These are phyloP conservation scores for Podarcis raffonei DNA, from an alignment of 2,113 vertebrate species.

Conservation along the genomic window DNA sequence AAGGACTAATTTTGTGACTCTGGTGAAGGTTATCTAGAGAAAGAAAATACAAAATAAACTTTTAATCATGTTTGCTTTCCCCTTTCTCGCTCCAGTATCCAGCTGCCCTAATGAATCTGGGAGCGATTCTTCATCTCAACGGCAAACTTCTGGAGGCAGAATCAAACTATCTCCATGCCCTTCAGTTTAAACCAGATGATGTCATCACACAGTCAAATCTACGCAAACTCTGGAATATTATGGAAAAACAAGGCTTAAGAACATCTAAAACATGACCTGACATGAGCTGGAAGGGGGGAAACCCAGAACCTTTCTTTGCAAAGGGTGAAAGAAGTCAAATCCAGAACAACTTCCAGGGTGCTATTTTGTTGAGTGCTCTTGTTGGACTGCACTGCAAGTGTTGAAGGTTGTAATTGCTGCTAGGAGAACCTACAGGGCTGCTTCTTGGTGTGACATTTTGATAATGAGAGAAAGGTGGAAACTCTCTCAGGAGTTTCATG, in stretches of 20 bases:
- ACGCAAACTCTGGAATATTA: constrained; percentile 98
- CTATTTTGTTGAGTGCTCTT: constrained; percentile 40
- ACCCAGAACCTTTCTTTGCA: background rate
- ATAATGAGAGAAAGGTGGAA: constrained; percentile 58
- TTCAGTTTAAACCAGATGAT: constrained; percentile 95
- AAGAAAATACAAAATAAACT: constrained; percentile 33
- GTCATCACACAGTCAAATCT: constrained; percentile 97
- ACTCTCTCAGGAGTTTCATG: constrained; percentile 50
- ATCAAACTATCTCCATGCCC: constrained; percentile 94
- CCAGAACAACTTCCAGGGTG: constrained; percentile 47
- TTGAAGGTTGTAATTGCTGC: constrained; percentile 62
- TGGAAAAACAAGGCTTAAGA: constrained; percentile 97
- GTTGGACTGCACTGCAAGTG: constrained; percentile 43
- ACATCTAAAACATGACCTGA: constrained; percentile 85
- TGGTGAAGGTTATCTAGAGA: constrained; percentile 47
- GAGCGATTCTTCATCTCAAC: constrained; percentile 98
- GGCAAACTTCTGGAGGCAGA: constrained; percentile 93
- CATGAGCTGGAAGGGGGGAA: background rate
- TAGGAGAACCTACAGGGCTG: constrained; percentile 55
- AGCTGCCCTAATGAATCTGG: constrained; percentile 97
- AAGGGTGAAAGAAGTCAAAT: constrained; percentile 27
- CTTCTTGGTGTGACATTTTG: constrained; percentile 58
- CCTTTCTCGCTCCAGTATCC: constrained; percentile 84
- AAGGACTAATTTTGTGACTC: constrained; percentile 57
- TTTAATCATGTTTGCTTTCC: constrained; percentile 44